Conservation (phyloP, 1,140 invertebrate species). For the Acromyrmex charruanus region DNA sequence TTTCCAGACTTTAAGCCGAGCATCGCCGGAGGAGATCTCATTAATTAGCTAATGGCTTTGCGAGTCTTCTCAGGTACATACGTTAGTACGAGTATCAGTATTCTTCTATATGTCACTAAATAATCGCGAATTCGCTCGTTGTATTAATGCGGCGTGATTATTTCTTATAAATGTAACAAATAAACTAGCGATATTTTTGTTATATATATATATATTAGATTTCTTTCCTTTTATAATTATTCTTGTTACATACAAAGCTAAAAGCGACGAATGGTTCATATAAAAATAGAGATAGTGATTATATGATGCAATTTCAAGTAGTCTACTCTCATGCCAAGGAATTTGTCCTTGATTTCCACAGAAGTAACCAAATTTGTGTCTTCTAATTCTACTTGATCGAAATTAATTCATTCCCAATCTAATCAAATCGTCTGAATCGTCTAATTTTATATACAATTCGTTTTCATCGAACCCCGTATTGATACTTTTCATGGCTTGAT, state of each 20-base stretch:
- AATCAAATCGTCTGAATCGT: conserved; percentile 73
- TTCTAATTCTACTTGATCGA: conserved; percentile 63
- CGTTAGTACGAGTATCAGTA: neutral
- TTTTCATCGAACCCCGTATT: conserved; percentile 57
- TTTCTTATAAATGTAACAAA: neutral
- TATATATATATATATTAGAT: neutral
- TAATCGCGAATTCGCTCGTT: neutral
- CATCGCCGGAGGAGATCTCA: conserved; percentile 57
- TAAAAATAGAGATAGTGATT: neutral
- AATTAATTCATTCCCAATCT: conserved; percentile 74
- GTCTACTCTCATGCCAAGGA: conserved; percentile 29
- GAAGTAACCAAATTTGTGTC: conserved; percentile 69
- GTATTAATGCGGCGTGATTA: neutral
- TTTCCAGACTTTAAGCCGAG: conserved; percentile 58
- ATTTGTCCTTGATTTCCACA: conserved; percentile 57
- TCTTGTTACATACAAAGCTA: neutral
- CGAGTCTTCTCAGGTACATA: conserved; percentile 25
- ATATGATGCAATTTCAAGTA: neutral
- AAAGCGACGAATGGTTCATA: neutral
- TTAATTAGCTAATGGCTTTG: conserved; percentile 71
- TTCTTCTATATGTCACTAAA: conserved; percentile 32
- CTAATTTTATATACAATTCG: conserved; percentile 72
- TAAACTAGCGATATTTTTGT: neutral
- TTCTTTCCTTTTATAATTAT: neutral
- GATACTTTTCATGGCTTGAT: conserved; percentile 19